Conservation (phyloP, 1,140 invertebrate genomes). For the Bombus polaris region DNA sequence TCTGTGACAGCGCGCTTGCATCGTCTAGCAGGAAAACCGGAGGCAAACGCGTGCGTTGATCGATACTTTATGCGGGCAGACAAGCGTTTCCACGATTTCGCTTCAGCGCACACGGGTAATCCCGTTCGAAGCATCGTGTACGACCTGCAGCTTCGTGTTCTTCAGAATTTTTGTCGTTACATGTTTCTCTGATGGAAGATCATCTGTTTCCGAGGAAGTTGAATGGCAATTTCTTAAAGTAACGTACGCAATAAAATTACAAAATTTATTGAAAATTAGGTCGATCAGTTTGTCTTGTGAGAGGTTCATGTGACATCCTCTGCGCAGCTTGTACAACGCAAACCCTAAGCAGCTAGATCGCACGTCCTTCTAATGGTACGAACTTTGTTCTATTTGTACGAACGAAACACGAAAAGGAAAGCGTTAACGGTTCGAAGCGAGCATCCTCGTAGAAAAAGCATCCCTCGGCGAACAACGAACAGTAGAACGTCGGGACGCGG, state of each 20-base stretch:
- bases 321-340: too few relatives aligned
- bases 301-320: too few relatives aligned
- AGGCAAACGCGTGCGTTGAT: conserved; percentile 30
- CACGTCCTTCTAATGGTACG: too few relatives aligned
- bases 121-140: background rate
- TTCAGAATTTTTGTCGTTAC: background rate
- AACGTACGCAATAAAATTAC: too few relatives aligned
- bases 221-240: too few relatives aligned
- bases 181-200: background rate
- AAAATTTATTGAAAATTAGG: too few relatives aligned
- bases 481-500: background rate
- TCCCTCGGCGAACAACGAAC: conserved; percentile 41
- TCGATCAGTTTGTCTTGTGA: too few relatives aligned
- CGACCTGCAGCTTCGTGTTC: background rate
- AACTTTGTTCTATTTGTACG: background rate
- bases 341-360: too few relatives aligned
- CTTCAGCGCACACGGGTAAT: conserved; percentile 11
- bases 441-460: background rate
- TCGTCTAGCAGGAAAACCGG: conserved; percentile 5
- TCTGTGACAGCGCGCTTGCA: background rate
- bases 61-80: conserved; percentile 32
- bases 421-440: background rate
- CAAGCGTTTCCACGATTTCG: conserved; percentile 18
- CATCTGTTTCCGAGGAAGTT: too few relatives aligned
- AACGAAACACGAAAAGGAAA: background rate